Evolutionary conservation across 2,113 vertebrate species (phyloP), one percentile per base, ranked within the genome.

Genomic region (Athene noctua): DNA sequence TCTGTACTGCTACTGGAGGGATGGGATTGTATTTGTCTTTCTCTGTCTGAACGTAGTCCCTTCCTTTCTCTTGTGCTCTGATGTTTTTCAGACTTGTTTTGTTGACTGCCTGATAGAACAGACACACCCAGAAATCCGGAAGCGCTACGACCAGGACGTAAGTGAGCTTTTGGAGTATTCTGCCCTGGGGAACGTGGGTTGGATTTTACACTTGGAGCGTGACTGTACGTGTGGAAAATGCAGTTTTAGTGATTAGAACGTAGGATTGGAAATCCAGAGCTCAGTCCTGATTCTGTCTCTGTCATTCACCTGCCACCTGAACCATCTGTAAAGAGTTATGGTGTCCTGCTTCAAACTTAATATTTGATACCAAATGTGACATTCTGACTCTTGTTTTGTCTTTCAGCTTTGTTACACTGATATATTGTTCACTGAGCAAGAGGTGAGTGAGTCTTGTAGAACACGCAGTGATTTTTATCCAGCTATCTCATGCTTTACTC

Each of bases 71-170:
- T 88, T 25, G 32, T 25, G n/a, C 11, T 57, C 34, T 71, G 54
- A 5, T 88, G 7, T 82, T 74, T 96, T 97, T 91, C 96, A 99
- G 99, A 99, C 99, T 0, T 99, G 99, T 91, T 99, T 99, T 90
- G 99, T 99, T 52, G 99, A 99, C 97, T 99, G 99, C 97, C 98
- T 99, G 95, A 99, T 99, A 78, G 99, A 99, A 58, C 99, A 99
- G 97, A 99, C 99, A 0, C 99, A 99, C 92, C 99, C 99, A 1
- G 99, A 99, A 75, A 99, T 99, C 97, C 98, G 99, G 71, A 99
- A 99, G 81, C 98, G 99, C 88, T 99, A 99, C 8, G 99, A 99
- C 90, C 98, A 98, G 58, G 99, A 99, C 46, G 99, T 99, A 90
- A 99, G 99, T 99, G 81, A 80, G 47, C 10, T 79, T 23, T 73